These are phyloP conservation scores for Eueides isabella DNA, from an alignment of 1,140 invertebrate species.

Conservation along the genomic window DNA sequence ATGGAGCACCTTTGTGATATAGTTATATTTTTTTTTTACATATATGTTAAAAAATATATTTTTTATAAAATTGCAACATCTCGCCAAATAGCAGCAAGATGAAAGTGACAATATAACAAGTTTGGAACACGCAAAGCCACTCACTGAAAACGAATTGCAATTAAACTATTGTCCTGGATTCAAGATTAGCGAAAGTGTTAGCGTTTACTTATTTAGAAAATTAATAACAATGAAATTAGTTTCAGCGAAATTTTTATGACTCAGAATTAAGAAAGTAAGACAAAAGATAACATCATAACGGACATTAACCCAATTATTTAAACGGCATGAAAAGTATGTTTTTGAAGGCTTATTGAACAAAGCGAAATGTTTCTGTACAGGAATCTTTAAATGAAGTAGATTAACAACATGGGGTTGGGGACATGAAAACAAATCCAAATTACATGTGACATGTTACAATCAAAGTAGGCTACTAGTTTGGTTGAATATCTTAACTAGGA, in stretches of 20 bases:
- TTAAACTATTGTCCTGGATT: conserved; percentile 42
- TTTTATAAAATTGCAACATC: conserved; percentile 14
- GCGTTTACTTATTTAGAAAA: conserved; percentile 22
- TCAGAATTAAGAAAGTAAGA: conserved; percentile 3
- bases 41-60: conserved; percentile 10
- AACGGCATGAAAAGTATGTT: neutral
- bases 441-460: too few species aligned
- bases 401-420: too few species aligned
- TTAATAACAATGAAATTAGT: conserved; percentile 19
- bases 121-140: conserved; percentile 34
- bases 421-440: too few species aligned
- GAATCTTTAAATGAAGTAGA: too few species aligned
- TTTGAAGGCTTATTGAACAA: neutral
- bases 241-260: conserved; percentile 2
- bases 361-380: neutral
- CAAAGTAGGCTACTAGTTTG: too few species aligned
- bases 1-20: neutral
- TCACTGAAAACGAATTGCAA: conserved; percentile 38
- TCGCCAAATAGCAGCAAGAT: neutral
- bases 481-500: too few species aligned
- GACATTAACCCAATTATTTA: neutral
- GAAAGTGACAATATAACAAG: conserved; percentile 39
- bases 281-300: conserved; percentile 1
- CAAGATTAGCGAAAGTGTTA: conserved; percentile 37
- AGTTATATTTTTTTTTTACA: neutral